Evolutionary conservation across 2,797 vertebrate genomes (phyloP), one percentile per base, ranked within the genome.

Genomic region (Atherinosoma microstoma): DNA sequence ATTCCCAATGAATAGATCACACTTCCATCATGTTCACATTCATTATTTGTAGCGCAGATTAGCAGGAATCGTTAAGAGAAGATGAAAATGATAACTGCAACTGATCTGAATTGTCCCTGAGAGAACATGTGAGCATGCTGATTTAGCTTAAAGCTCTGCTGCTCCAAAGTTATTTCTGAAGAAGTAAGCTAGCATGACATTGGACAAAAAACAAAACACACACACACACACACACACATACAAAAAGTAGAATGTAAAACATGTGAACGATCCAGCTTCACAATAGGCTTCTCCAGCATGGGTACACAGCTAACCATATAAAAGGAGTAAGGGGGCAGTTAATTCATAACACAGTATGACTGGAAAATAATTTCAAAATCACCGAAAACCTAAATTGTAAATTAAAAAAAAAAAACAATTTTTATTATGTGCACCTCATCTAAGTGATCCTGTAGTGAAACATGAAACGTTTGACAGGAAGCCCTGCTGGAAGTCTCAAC

Each of bases 401-500:
- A 45, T 4, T 10, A 32, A 3, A 16, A n/a, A n/a, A n/a, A n/a
- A n/a, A 45, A 47, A 32, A 3, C 1, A 42, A 42, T 18, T 20
- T 47, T 45, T 10, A 7, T 49, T 36, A 57, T 57, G 4, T 40
- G n/a, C n/a, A 54, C 1, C 9, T 24, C n/a, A 0, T 35, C 0
- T 2, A 63, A 38, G 56, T n/a, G 27, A 6, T 47, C 24, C 57
- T 47, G 47, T 34, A 53, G 13, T 22, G 30, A 61, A 27, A 57
- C 18, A 30, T 24, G 71, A 63, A 51, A 58, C 22, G 7, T 51
- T 27, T 68, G 22, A 32, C 67, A 56, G 36, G 32, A 65, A 72
- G 75, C 70, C 4, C 58, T 59, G 36, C 29, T 76, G 58, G 70
- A 72, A 74, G 64, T 60, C 59, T 62, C 0, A 59, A 56, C 32